A percentile compares a stretch with the other conserved stretches of the same genome.
These are phyloP conservation scores for Acromyrmex heyeri DNA, from an alignment of 1,140 invertebrate species.

Conservation along the genomic window DNA sequence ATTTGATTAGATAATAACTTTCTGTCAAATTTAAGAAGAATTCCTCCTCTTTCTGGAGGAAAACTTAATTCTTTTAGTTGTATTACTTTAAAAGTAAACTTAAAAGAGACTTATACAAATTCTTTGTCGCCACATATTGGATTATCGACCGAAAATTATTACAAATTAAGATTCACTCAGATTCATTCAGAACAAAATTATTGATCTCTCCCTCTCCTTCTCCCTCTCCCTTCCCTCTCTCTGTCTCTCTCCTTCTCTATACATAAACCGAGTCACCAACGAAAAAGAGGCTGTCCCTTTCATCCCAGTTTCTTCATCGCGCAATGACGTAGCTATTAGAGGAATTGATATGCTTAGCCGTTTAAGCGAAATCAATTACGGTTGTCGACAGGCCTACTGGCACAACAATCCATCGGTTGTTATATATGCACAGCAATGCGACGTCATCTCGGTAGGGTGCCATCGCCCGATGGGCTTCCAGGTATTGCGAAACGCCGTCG, in stretches of 20 bases:
- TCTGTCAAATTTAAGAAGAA: no score
- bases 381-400: slow-evolving; percentile 67
- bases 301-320: slow-evolving; percentile 41
- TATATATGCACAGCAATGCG: slow-evolving; percentile 70
- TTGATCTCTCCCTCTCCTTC: no score
- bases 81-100: no score
- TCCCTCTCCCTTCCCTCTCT: no score
- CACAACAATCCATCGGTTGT: slow-evolving; percentile 78
- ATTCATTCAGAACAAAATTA: not conserved
- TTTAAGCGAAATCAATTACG: slow-evolving; percentile 83
- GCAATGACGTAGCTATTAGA: slow-evolving; percentile 70
- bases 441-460: slow-evolving; percentile 76
- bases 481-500: slow-evolving; percentile 80
- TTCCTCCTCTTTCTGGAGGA: no score
- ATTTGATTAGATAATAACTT: no score
- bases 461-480: slow-evolving; percentile 74
- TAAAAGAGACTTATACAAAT: no score
- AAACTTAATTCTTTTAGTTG: no score
- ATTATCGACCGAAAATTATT: not conserved
- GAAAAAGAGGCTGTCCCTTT: slow-evolving; percentile 8
- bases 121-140: not conserved
- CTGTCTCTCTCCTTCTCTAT: not conserved
- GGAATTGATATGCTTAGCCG: slow-evolving; percentile 72
- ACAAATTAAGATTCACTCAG: not conserved
- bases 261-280: not conserved